Base-by-base conservation (phyloP, 2,888 invertebrate genomes). In the Sepiola atlantica region DNA sequence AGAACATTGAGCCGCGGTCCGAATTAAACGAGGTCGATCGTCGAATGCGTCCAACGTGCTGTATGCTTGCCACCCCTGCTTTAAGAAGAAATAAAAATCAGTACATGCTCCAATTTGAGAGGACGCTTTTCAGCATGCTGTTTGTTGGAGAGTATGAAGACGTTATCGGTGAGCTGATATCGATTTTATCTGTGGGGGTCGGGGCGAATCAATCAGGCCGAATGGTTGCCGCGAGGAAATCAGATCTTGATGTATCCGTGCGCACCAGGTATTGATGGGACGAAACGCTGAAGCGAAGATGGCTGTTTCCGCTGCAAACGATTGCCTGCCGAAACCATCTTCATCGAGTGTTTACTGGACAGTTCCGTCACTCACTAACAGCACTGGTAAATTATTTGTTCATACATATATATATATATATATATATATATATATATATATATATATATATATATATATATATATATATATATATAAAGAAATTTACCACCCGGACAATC, bases 211-310 rank as follows among this genome's bases (percentile, higher is more conserved):
- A n/a, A 77, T 77, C 77, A 32, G n/a, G 77, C n/a, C n/a, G 77
- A n/a, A 77, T 14, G 77, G n/a, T 77, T 77, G 77, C 77, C 77
- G n/a, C 3, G 77, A 77, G 77, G 77, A 77, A 77, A 77, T 77
- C 77, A n/a, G 77, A 77, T 77, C n/a, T 77, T 77, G 77, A 77
- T n/a, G 77, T n/a, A 77, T 77, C 77, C 77, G 77, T 32, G 77
- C 77, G n/a, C 77, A 77, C 77, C 77, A 77, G 77, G 77, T 77
- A 77, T 77, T 77, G 77, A 77, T 77, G 77, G 77, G 77, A n/a
- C n/a, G 77, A 77, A 77, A 77, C 77, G 77, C n/a, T n/a, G 14
- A 32, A 32, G 77, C 77, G n/a, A 77, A 77, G 77, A 77, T 77
- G 77, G 77, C n/a, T n/a, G 77, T 18, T 77, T 77, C 77, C 77